A percentile compares a stretch with the other conserved stretches of the same genome.
Evolutionary conservation across 2,797 vertebrate genomes (phyloP).

Genomic region (Perdix hodgsoniae): DNA sequence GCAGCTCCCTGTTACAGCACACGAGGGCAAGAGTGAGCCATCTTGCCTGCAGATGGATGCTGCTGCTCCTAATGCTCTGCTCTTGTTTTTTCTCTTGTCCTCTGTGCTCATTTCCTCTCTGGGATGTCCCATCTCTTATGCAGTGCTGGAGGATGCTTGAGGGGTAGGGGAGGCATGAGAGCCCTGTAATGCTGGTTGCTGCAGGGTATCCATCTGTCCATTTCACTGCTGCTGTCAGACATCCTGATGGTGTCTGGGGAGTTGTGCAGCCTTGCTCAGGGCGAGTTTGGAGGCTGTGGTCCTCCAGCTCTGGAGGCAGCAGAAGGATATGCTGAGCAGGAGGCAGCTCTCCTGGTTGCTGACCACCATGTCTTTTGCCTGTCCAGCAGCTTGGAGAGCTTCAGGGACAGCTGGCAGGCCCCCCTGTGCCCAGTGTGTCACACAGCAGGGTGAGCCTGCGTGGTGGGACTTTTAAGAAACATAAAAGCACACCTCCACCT

Average conservation of each 20-base stretch:
- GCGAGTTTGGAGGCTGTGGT: background rate
- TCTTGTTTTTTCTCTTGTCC: background rate
- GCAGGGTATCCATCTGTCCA: background rate
- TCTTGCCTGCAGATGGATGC: background rate
- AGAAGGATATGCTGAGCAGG: background rate
- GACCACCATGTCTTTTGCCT: background rate
- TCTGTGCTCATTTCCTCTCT: background rate
- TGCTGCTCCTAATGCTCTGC: background rate
- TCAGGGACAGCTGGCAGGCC: background rate
- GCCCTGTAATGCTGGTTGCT: background rate
- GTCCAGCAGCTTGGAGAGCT: background rate
- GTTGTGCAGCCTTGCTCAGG: background rate
- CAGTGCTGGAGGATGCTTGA: background rate
- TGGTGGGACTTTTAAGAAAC: background rate
- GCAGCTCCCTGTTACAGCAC: slow-evolving; percentile 53
- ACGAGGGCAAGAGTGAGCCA: slow-evolving; percentile 64
- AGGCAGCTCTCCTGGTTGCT: background rate
- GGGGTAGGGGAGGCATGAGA: background rate
- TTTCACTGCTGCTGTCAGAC: rapidly evolving
- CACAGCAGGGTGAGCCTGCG: rapidly evolving
- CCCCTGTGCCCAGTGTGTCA: background rate
- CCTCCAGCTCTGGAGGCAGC: background rate
- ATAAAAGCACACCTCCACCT: background rate
- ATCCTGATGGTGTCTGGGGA: background rate
- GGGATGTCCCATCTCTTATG: background rate